These are phyloP conservation scores for Phaethornis superciliosus DNA, from an alignment of 2,113 vertebrate genomes.

Conservation along the genomic window DNA sequence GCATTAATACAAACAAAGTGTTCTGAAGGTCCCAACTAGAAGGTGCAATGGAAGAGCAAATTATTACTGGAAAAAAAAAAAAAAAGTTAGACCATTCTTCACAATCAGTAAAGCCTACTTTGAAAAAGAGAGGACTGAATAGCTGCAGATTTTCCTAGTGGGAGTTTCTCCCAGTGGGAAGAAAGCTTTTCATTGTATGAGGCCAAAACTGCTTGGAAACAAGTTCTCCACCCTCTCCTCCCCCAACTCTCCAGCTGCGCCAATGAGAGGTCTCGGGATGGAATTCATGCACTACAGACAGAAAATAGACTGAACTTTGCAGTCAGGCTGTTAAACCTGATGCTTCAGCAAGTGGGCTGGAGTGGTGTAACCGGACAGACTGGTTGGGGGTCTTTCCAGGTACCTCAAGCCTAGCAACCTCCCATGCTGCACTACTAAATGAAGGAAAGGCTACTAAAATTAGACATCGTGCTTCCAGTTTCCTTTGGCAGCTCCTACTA, in stretches of 20 bases:
- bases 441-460: not conserved
- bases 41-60: slow-evolving; percentile 64
- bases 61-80: not conserved
- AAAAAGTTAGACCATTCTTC: not conserved
- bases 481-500: not conserved
- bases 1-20: not conserved
- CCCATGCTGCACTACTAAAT: not conserved
- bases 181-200: slow-evolving; percentile 75
- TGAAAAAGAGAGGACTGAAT: slow-evolving; percentile 48
- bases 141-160: slow-evolving; percentile 64
- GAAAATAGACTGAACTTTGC: slow-evolving; percentile 42
- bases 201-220: slow-evolving; percentile 76
- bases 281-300: slow-evolving; percentile 70
- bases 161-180: slow-evolving; percentile 70
- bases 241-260: slow-evolving; percentile 66
- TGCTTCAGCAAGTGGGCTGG: slow-evolving; percentile 62
- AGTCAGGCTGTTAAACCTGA: slow-evolving; percentile 63
- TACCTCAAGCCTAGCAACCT: not conserved
- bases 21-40: slow-evolving; percentile 19
- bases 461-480: not conserved
- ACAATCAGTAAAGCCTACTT: slow-evolving; percentile 18
- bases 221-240: slow-evolving; percentile 69
- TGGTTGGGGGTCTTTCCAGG: slow-evolving; percentile 30
- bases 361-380: slow-evolving; percentile 64
- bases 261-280: slow-evolving; percentile 68